Conservation (phyloP, 1,140 invertebrate species). For the Asobara japonica region DNA sequence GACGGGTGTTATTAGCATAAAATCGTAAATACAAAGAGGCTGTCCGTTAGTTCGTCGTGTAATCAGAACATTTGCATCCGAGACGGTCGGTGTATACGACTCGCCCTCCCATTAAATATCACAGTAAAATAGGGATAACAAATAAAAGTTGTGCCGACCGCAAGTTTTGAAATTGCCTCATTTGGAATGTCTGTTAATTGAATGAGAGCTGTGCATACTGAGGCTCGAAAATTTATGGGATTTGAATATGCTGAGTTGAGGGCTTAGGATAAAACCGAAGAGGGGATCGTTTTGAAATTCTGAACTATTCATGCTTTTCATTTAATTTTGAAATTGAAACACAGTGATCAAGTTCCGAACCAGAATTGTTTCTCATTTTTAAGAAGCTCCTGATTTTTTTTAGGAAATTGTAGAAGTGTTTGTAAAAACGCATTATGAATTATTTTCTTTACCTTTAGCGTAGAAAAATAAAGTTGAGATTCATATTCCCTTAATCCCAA, state of each 20-base stretch:
- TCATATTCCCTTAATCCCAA: too few relatives aligned
- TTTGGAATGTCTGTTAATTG: neutral
- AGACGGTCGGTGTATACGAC: conserved; percentile 17
- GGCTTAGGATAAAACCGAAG: too few relatives aligned
- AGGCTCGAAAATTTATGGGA: neutral
- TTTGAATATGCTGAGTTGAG: neutral
- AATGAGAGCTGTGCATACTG: too few relatives aligned
- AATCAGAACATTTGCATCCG: conserved; percentile 41
- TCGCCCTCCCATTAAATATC: conserved; percentile 10
- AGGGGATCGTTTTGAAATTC: neutral
- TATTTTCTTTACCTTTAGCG: too few relatives aligned
- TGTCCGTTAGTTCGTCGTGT: conserved; percentile 31
- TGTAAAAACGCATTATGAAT: too few relatives aligned
- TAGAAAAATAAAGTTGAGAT: too few relatives aligned
- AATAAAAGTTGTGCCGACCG: neutral
- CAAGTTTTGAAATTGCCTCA: neutral
- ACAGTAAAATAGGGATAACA: neutral
- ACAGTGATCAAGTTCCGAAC: too few relatives aligned
- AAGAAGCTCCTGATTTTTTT: too few relatives aligned
- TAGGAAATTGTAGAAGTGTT: too few relatives aligned
- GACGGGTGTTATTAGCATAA: conserved; percentile 40
- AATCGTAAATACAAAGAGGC: conserved; percentile 42
- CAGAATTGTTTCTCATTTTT: too few relatives aligned
- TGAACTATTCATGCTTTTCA: too few relatives aligned
- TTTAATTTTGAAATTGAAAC: too few relatives aligned